Conservation (phyloP, 2,113 vertebrate species). For the Notarius quadriscutis region DNA sequence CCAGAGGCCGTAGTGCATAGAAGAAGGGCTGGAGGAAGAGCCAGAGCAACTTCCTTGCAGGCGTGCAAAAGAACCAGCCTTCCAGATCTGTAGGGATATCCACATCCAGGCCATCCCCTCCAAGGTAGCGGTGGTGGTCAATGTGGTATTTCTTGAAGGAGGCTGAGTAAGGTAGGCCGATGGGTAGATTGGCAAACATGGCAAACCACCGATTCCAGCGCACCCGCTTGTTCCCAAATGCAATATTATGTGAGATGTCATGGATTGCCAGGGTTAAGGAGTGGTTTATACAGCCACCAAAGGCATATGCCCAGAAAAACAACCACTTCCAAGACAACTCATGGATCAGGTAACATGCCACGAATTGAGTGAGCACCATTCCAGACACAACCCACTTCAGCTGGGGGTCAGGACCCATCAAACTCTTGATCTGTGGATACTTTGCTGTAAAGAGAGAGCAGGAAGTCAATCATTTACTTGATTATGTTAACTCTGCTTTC, state of each 20-base stretch:
- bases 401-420: conserved; percentile 90
- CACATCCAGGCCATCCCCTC: conserved; percentile 86
- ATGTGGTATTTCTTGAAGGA: conserved; percentile 98
- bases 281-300: conserved; percentile 95
- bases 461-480: not conserved
- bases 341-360: conserved; percentile 85
- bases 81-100: conserved; percentile 90
- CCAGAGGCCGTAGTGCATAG: conserved; percentile 85
- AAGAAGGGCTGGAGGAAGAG: conserved; percentile 87
- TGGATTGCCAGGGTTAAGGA: conserved; percentile 94
- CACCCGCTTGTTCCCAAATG: conserved; percentile 84
- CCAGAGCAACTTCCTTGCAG: conserved; percentile 88
- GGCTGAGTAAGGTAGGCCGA: conserved; percentile 90
- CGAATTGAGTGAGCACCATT: conserved; percentile 86
- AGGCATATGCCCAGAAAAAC: conserved; percentile 91
- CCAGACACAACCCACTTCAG: conserved; percentile 91
- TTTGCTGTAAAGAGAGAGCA: conserved; percentile 75
- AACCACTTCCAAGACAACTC: conserved; percentile 92
- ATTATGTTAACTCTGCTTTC: not conserved
- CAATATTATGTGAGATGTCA: conserved; percentile 95
- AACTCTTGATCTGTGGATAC: conserved; percentile 91
- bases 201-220: conserved; percentile 93
- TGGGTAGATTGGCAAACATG: conserved; percentile 91
- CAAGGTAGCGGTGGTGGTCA: conserved; percentile 96
- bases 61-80: conserved; percentile 94